A percentile compares a stretch with the other conserved stretches of the same genome.
These are phyloP conservation scores for Pygoscelis adeliae DNA, from an alignment of 2,113 vertebrate genomes.

Conservation along the genomic window DNA sequence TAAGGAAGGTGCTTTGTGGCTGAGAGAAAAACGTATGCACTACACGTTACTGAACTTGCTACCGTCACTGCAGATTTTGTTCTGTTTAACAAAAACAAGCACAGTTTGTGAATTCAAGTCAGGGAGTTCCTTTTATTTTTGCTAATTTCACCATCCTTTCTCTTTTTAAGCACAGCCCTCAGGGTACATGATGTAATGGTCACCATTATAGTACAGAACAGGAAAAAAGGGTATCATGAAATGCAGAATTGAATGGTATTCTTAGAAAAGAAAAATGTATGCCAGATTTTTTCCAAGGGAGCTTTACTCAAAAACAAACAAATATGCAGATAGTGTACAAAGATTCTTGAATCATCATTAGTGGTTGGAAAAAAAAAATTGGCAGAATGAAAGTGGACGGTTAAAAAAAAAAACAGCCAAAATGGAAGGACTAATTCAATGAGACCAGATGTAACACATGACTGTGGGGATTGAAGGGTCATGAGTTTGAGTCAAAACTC, in stretches of 20 bases:
- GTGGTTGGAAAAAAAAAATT: constrained; percentile 43
- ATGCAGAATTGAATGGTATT: constrained; percentile 73
- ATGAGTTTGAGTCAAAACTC: constrained; percentile 78
- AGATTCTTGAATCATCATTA: constrained; percentile 66
- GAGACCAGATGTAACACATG: constrained; percentile 66
- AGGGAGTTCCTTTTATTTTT: constrained; percentile 78
- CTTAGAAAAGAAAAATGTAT: constrained; percentile 74
- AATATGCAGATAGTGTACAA: constrained; percentile 72
- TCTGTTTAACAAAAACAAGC: constrained; percentile 80
- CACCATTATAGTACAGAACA: constrained; percentile 66
- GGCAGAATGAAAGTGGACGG: constrained; percentile 48
- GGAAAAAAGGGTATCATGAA: constrained; percentile 74
- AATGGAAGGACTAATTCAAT: constrained; percentile 68
- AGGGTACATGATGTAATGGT: constrained; percentile 78
- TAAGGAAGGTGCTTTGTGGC: constrained; percentile 64
- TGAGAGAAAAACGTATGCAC: constrained; percentile 64
- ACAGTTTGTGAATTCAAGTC: constrained; percentile 76
- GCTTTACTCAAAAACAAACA: constrained; percentile 67
- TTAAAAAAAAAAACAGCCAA: constrained; percentile 50
- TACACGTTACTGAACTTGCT: constrained; percentile 70
- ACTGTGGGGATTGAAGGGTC: constrained; percentile 69
- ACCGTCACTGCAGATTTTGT: constrained; percentile 73
- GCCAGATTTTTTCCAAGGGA: constrained; percentile 62
- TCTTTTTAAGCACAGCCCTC: constrained; percentile 74
- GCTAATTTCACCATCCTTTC: constrained; percentile 76